phyloP scores from a whole-genome alignment of 2,113 vertebrate genomes.

The Stictonetta naevosa region DNA sequence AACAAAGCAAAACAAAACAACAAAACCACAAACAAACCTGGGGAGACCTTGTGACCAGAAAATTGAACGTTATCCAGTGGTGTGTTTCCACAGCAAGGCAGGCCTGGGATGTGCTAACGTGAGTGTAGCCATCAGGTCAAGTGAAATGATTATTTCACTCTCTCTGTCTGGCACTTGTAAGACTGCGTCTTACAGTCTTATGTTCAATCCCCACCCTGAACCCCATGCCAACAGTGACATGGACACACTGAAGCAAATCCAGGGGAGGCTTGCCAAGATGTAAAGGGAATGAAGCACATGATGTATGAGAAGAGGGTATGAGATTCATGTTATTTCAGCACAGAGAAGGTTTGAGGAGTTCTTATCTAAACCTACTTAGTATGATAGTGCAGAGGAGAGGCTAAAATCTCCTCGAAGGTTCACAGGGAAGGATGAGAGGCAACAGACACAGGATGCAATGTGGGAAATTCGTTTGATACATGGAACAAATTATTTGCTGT shows the following conservation, averaged over 20 bases:
- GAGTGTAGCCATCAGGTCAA: background rate
- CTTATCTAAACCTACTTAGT: background rate
- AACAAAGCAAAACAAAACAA: background rate
- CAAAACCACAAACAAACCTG: background rate
- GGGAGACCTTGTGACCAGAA: background rate
- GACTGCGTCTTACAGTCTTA: background rate
- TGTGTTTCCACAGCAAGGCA: background rate
- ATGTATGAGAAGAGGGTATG: background rate
- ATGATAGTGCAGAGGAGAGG: background rate
- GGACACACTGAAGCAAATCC: background rate
- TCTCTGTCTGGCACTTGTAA: background rate
- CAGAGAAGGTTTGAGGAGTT: background rate
- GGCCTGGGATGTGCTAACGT: background rate
- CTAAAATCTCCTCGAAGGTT: background rate
- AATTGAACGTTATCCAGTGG: background rate
- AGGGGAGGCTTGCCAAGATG: background rate
- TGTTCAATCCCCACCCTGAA: background rate
- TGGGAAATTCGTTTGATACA: background rate
- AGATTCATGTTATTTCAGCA: background rate
- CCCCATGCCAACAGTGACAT: background rate
- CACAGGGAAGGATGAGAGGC: background rate
- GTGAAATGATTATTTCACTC: background rate
- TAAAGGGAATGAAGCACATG: accelerated
- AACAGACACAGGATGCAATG: background rate
- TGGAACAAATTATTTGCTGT: background rate